Conservation (phyloP, 1,140 invertebrate species). For the Chionoecetes opilio region DNA sequence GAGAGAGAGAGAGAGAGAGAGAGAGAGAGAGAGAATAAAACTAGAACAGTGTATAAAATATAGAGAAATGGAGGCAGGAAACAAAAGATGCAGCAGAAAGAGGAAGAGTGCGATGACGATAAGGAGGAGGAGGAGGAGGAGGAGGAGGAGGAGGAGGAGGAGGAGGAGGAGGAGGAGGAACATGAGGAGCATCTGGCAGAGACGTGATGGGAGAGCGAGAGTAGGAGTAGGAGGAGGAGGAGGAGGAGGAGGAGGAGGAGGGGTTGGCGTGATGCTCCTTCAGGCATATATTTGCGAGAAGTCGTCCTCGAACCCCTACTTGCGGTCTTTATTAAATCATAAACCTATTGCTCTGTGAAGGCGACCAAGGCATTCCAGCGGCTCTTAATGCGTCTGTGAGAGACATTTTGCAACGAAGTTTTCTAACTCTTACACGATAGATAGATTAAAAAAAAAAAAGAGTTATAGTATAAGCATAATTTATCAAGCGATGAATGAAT, state of each 20-base stretch:
- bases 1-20: neutral
- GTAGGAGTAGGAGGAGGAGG: neutral
- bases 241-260: conserved; percentile 13
- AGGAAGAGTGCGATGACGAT: neutral
- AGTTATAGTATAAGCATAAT: no score
- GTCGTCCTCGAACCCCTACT: neutral
- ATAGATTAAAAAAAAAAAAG: no score
- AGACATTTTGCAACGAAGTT: neutral
- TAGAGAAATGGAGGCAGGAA: neutral
- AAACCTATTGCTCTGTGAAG: conserved; percentile 27
- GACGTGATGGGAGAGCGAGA: neutral
- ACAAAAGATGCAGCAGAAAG: neutral
- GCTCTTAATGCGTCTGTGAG: conserved; percentile 12
- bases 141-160: conserved; percentile 8
- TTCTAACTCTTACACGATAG: neutral
- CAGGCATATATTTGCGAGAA: neutral
- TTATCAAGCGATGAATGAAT: no score
- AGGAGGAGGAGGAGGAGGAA: neutral
- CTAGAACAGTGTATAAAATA: neutral
- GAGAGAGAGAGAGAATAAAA: neutral
- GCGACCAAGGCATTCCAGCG: neutral
- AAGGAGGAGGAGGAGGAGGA: conserved; percentile 15
- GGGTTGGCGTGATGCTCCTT: neutral
- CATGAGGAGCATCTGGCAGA: neutral
- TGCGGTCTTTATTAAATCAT: neutral